These are phyloP conservation scores for Patella ulyssiponensis DNA, from an alignment of 2,888 invertebrate genomes.

Conservation along the genomic window DNA sequence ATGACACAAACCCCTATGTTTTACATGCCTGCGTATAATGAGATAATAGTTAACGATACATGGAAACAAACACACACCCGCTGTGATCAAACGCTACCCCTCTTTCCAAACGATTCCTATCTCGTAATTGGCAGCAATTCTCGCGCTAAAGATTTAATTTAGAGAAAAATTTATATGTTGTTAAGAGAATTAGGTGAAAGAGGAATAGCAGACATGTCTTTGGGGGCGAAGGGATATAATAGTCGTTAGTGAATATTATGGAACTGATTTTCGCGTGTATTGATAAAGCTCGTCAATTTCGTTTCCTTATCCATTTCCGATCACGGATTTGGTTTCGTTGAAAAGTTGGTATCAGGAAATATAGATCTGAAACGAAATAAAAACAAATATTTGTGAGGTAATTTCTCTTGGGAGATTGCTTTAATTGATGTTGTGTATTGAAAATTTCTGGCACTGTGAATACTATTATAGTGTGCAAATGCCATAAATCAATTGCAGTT, in stretches of 20 bases:
- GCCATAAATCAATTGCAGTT: too few species aligned
- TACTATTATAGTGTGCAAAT: too few species aligned
- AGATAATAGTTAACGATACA: slow-evolving; percentile 8
- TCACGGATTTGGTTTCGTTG: slow-evolving; percentile 3
- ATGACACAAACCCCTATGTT: neutral
- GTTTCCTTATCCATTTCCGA: slow-evolving; percentile 9
- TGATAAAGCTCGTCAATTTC: neutral
- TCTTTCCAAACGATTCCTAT: neutral
- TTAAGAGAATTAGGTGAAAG: slow-evolving; percentile 4
- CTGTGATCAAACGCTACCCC: slow-evolving; percentile 2
- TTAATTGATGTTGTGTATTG: too few species aligned
- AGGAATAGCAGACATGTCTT: too few species aligned
- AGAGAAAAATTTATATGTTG: neutral
- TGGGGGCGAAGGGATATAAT: too few species aligned
- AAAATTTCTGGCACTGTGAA: too few species aligned
- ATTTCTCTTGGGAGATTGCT: too few species aligned
- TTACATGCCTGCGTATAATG: neutral
- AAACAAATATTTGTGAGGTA: too few species aligned
- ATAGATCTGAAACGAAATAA: slow-evolving; percentile 9
- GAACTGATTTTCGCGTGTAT: slow-evolving; percentile 11
- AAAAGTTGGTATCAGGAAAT: neutral
- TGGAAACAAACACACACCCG: neutral
- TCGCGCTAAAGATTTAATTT: slow-evolving; percentile 3
- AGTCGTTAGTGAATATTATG: neutral
- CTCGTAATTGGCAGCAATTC: slow-evolving; percentile 5